Evolutionary conservation across 37 sponge, comb jelly and placozoan genomes (phyloP).

Genomic region (Geodia barretti): DNA sequence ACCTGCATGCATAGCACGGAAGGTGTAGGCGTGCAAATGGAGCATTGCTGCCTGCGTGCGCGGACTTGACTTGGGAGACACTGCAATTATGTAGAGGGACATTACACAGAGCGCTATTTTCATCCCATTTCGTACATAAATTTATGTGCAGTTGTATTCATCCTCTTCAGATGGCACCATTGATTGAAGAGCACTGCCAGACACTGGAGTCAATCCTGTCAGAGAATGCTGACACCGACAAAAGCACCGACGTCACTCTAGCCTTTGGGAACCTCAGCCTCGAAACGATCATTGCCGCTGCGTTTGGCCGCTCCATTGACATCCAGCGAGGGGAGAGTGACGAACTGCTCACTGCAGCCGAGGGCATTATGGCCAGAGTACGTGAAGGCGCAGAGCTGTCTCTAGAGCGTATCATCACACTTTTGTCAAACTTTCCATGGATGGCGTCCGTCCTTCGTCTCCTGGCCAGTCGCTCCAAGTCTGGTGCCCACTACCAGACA

Average conservation of each 20-base stretch:
- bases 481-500: background rate
- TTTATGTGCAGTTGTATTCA: background rate
- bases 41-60: no score
- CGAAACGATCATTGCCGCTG: slow-evolving; percentile 72
- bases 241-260: slow-evolving; percentile 48
- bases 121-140: no score
- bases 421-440: slow-evolving; percentile 25
- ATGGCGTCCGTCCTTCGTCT: slow-evolving; percentile 5
- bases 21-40: no score
- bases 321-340: slow-evolving; percentile 46
- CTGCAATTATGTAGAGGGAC: no score
- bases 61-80: no score
- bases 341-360: slow-evolving; percentile 42
- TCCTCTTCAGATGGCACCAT: slow-evolving; percentile 67
- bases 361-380: slow-evolving; percentile 3
- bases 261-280: slow-evolving; percentile 45
- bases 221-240: slow-evolving; percentile 24
- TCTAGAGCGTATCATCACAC: background rate
- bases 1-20: no score
- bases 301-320: slow-evolving; percentile 53
- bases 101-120: no score
- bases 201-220: slow-evolving; percentile 26
- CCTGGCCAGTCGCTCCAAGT: background rate
- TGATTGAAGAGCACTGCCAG: slow-evolving; percentile 40
- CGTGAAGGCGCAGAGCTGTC: background rate